Evolutionary conservation across 1,140 invertebrate genomes (phyloP).

Genomic region (Sitophilus oryzae): DNA sequence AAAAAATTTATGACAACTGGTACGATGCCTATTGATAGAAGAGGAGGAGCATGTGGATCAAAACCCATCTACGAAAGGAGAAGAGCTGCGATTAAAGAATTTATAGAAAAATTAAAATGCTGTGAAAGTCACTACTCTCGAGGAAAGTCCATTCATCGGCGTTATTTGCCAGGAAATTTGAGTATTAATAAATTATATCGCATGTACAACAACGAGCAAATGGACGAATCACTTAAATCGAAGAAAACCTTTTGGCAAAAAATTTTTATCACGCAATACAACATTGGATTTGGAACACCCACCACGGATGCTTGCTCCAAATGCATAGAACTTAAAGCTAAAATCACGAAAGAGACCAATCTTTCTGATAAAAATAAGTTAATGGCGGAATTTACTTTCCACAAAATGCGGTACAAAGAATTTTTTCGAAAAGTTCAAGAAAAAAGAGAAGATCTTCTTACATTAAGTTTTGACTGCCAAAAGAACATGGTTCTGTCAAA

Average conservation of each 20-base stretch:
- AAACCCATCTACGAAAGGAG: background rate
- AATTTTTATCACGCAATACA: background rate
- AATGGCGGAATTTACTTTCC: too few species aligned
- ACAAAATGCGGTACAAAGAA: too few species aligned
- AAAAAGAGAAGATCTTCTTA: too few species aligned
- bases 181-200: too few species aligned
- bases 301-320: background rate
- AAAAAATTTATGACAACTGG: too few species aligned
- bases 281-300: too few species aligned
- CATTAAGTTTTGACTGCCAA: too few species aligned
- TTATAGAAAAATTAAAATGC: constrained; percentile 1
- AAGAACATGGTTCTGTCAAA: too few species aligned
- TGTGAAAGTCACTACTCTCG: background rate
- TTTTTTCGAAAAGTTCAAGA: constrained; percentile 2
- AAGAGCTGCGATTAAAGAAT: background rate
- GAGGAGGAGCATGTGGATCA: background rate
- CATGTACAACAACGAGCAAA: background rate
- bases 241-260: too few species aligned
- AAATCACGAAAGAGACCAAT: background rate
- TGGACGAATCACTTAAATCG: background rate
- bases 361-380: too few species aligned
- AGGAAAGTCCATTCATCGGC: background rate
- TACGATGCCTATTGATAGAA: background rate
- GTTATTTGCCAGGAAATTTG: too few species aligned
- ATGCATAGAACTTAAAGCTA: constrained; percentile 4